These are phyloP conservation scores for Callinectes sapidus DNA, from an alignment of 2,888 invertebrate species.

Conservation along the genomic window DNA sequence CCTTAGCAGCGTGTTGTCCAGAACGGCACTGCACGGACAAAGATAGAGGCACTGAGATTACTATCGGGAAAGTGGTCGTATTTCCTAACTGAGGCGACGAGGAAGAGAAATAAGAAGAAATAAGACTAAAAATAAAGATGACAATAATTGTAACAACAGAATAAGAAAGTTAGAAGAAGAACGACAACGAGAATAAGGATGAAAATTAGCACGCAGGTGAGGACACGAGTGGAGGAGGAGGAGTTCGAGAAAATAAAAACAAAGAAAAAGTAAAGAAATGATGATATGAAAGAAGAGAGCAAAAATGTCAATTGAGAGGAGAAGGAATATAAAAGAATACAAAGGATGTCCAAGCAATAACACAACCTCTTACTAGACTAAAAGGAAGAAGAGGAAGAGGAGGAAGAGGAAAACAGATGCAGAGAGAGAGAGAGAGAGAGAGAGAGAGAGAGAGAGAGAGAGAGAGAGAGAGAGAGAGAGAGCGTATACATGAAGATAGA, in stretches of 20 bases:
- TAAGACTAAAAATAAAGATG: background rate
- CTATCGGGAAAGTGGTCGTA: background rate
- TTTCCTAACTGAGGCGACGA: background rate
- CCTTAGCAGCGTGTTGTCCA: background rate
- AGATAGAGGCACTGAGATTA: background rate
- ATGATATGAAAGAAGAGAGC: background rate
- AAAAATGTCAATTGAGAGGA: background rate
- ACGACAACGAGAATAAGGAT: background rate
- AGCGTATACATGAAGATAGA: too few species aligned
- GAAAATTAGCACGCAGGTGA: background rate
- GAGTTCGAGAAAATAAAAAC: background rate
- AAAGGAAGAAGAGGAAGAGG: background rate
- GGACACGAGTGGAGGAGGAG: background rate
- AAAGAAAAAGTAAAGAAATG: background rate
- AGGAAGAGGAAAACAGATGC: background rate
- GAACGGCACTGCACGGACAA: background rate
- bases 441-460: background rate
- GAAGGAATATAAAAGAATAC: background rate
- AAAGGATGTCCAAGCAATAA: background rate
- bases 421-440: background rate
- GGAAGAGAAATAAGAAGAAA: background rate
- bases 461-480: background rate
- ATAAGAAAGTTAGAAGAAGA: background rate
- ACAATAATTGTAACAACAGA: background rate
- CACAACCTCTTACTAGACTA: background rate